Percentiles rank a stretch among this genome's conserved stretches.
Evolutionary conservation across 2,888 invertebrate species (phyloP).

Genomic region (Pristionchus entomophagus): DNA sequence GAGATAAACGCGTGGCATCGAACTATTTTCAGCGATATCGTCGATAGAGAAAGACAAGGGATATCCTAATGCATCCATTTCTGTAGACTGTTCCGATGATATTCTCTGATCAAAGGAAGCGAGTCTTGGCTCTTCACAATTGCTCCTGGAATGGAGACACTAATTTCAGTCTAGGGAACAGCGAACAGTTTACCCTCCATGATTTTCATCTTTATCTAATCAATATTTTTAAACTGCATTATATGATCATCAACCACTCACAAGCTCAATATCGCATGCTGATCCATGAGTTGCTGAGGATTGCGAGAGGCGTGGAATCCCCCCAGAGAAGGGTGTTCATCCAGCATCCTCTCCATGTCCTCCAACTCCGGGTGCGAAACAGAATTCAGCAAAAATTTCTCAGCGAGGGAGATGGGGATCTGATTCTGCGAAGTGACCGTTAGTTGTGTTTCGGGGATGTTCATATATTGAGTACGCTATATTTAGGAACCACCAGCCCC

Average conservation of each 20-base stretch:
- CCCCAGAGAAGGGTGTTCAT: neutral
- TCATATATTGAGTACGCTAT: no score
- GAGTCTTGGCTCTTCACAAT: neutral
- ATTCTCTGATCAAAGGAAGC: neutral
- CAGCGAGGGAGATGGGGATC: neutral
- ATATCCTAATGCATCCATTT: neutral
- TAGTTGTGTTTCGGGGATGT: no score
- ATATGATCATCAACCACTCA: neutral
- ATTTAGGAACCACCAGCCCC: no score
- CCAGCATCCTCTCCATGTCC: neutral
- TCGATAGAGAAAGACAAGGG: neutral
- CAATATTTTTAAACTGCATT: neutral
- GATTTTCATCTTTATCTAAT: neutral
- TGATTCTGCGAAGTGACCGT: neutral
- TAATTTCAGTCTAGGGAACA: neutral
- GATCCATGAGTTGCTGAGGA: constrained; percentile 84
- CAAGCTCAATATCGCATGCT: constrained; percentile 82
- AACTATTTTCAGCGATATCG: neutral
- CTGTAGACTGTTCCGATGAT: neutral
- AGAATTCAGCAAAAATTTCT: neutral
- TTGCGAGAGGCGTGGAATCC: constrained; percentile 91
- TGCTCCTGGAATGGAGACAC: neutral
- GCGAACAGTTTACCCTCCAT: neutral
- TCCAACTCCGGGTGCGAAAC: neutral
- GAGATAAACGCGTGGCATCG: no score